These are phyloP conservation scores for Trogon melanurus DNA, from an alignment of 2,113 vertebrate genomes.

Conservation along the genomic window DNA sequence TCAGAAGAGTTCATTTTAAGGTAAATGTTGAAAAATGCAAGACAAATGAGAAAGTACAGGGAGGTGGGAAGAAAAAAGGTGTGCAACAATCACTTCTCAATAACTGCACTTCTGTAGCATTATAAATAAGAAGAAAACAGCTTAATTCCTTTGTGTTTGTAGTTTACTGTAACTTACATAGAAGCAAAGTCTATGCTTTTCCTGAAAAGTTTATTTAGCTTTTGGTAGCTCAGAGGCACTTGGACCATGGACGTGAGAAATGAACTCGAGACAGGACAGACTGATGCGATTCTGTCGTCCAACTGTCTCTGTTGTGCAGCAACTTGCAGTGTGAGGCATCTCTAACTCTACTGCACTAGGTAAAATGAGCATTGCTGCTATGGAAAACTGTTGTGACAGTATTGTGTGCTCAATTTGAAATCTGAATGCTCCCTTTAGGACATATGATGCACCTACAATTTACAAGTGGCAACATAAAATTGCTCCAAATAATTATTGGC, in stretches of 20 bases:
- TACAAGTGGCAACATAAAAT: not conserved
- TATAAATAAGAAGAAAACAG: not conserved
- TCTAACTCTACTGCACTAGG: not conserved
- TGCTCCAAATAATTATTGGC: not conserved
- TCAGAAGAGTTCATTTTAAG: not conserved
- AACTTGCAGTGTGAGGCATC: not conserved
- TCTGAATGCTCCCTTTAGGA: not conserved
- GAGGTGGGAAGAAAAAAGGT: not conserved
- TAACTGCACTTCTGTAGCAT: not conserved
- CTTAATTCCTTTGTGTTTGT: not conserved
- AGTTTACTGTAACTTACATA: not conserved
- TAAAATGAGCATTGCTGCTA: not conserved
- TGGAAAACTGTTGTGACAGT: not conserved
- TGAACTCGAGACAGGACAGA: not conserved
- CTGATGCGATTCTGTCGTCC: not conserved
- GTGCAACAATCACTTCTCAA: not conserved
- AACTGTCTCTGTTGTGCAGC: accelerated
- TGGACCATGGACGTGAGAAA: not conserved
- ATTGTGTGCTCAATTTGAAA: not conserved
- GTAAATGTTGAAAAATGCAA: not conserved
- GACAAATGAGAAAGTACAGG: not conserved
- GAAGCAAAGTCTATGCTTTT: not conserved
- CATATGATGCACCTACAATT: not conserved
- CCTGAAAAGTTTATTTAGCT: not conserved
- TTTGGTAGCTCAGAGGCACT: not conserved